phyloP scores from a whole-genome alignment of 2,113 vertebrate genomes.

The Burhinus bistriatus region DNA sequence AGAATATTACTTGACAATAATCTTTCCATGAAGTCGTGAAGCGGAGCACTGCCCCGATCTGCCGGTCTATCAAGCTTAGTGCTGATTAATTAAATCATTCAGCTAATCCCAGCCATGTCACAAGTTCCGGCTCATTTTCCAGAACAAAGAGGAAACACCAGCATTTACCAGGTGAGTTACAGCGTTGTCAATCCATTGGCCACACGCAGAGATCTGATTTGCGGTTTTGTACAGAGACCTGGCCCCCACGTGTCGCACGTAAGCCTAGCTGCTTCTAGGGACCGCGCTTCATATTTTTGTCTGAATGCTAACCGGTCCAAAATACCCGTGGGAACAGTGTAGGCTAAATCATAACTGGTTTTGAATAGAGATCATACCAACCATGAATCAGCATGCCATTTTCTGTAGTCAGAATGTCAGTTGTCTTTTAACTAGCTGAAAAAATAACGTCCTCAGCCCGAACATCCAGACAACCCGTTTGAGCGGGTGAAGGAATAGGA shows the following conservation, averaged over 20 bases:
- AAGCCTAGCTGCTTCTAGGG: fast-evolving
- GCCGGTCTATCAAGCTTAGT: not conserved
- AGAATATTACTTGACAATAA: not conserved
- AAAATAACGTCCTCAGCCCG: not conserved
- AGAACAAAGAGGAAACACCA: not conserved
- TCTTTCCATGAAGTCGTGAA: not conserved
- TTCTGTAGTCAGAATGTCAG: not conserved
- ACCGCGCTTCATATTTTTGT: fast-evolving
- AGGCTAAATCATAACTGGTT: fast-evolving
- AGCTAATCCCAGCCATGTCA: not conserved
- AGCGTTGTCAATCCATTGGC: not conserved
- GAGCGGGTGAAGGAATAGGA: not conserved
- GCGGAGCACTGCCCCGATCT: not conserved
- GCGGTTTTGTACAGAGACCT: not conserved
- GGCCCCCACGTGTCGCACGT: fast-evolving
- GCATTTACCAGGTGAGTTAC: not conserved
- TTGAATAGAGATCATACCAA: fast-evolving
- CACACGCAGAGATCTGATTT: not conserved
- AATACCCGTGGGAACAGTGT: fast-evolving
- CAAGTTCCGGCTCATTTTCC: not conserved
- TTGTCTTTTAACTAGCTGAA: not conserved
- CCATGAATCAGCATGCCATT: not conserved
- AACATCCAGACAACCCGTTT: not conserved
- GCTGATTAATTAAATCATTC: not conserved
- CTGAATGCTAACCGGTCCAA: too few relatives aligned